Percentiles rank a stretch among this genome's conserved stretches.
phyloP scores from a whole-genome alignment of 2,888 invertebrate genomes.

The Gastrophysa polygoni region DNA sequence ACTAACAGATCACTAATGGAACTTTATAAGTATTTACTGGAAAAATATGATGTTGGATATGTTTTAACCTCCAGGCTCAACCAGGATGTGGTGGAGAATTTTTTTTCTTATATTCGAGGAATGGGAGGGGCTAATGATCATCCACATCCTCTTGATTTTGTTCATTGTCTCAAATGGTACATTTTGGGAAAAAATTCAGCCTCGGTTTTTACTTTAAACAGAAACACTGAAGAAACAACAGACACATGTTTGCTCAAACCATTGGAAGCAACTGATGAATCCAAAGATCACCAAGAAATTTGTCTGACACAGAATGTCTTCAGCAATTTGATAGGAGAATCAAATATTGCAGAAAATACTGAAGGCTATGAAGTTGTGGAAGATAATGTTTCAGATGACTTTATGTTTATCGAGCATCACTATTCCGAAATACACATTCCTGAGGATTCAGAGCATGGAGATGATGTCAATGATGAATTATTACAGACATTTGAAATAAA shows the following conservation, averaged over 20 bases:
- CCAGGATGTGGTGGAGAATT: slow-evolving; percentile 40
- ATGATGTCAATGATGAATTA: too few species aligned
- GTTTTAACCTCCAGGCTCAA: slow-evolving; percentile 36
- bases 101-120: slow-evolving; percentile 42
- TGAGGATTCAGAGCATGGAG: too few species aligned
- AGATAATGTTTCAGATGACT: not conserved
- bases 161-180: slow-evolving; percentile 4
- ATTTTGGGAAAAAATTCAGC: slow-evolving; percentile 10
- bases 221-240: slow-evolving; percentile 1
- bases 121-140: slow-evolving; percentile 43
- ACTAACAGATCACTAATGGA: not conserved
- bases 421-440: too few species aligned
- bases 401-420: too few species aligned
- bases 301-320: not conserved
- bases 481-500: too few species aligned
- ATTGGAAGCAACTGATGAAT: not conserved
- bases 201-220: slow-evolving; percentile 5
- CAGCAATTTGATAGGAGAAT: not conserved
- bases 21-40: not conserved
- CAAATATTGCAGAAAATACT: not conserved
- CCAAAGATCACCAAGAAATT: not conserved
- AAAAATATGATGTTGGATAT: slow-evolving; percentile 36
- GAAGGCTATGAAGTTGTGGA: not conserved
- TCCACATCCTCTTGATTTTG: slow-evolving; percentile 16
- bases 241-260: slow-evolving; percentile 2